Evolutionary conservation across 2,888 invertebrate genomes (phyloP).

Genomic region (Bhutanitis thaidina): DNA sequence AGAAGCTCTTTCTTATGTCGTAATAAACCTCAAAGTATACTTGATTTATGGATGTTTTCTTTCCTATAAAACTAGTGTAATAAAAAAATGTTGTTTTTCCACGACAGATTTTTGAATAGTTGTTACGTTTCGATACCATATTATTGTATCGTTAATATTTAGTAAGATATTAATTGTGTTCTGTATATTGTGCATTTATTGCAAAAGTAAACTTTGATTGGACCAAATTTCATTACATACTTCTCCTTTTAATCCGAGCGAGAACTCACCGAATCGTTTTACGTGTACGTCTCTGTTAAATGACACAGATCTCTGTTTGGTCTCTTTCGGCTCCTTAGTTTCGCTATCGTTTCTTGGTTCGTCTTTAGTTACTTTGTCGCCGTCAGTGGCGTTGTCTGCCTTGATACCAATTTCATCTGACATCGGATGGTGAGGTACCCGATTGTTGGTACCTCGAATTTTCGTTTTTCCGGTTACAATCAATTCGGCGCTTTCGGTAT

Average conservation of each 20-base stretch:
- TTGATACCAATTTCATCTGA: slow-evolving; percentile 65
- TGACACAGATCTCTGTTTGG: slow-evolving; percentile 85
- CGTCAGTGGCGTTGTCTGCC: slow-evolving; percentile 62
- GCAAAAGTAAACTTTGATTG: neutral
- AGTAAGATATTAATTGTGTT: too few species aligned
- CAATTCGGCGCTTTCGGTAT: slow-evolving; percentile 47
- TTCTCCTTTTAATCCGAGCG: slow-evolving; percentile 12
- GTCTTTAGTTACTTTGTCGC: slow-evolving; percentile 55
- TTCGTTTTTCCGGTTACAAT: slow-evolving; percentile 29
- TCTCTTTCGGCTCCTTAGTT: slow-evolving; percentile 70
- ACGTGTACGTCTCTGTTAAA: slow-evolving; percentile 95
- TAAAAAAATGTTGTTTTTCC: too few species aligned
- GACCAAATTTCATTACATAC: neutral
- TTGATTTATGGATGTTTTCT: too few species aligned
- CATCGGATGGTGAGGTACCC: slow-evolving; percentile 69
- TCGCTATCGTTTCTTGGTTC: slow-evolving; percentile 41
- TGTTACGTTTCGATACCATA: too few species aligned
- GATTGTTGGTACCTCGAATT: slow-evolving; percentile 50
- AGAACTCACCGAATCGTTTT: slow-evolving; percentile 90
- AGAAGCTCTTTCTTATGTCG: too few species aligned
- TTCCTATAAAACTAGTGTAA: too few species aligned
- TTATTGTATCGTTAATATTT: too few species aligned
- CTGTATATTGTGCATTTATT: too few species aligned
- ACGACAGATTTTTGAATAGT: too few species aligned
- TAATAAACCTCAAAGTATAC: too few species aligned